phyloP scores from a whole-genome alignment of 53 echinoderm and acorn worm species.

The Astropecten irregularis region DNA sequence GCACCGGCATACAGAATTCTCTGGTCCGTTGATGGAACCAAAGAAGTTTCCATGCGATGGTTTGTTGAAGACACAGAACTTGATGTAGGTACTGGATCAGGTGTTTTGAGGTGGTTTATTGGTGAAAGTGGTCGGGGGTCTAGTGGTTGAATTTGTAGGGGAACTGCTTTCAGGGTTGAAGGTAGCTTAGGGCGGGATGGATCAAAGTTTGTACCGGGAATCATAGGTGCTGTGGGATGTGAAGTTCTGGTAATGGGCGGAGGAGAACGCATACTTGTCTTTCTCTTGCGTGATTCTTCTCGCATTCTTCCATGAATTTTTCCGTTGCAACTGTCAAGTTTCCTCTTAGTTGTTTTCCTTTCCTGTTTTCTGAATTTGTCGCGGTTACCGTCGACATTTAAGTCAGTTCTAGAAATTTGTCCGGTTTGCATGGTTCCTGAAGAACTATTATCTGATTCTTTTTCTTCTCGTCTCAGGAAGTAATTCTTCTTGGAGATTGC shows the following conservation, averaged over 20 bases:
- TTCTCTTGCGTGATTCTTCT: not conserved
- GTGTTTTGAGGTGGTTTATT: slow-evolving; percentile 5
- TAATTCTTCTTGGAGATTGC: slow-evolving; percentile 44
- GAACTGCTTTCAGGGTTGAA: slow-evolving; percentile 30
- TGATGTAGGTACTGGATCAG: not conserved
- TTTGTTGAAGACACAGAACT: not conserved
- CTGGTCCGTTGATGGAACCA: not conserved
- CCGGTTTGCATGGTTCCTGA: slow-evolving; percentile 3
- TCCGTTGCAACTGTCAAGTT: not conserved
- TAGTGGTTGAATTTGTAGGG: slow-evolving; percentile 16
- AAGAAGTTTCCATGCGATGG: not conserved
- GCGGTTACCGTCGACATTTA: not conserved
- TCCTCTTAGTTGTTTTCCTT: slow-evolving; percentile 14
- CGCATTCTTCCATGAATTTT: not conserved
- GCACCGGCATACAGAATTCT: not conserved
- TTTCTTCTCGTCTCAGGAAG: slow-evolving; percentile 23
- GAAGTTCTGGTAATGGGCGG: slow-evolving; percentile 60
- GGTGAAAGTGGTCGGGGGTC: slow-evolving; percentile 37
- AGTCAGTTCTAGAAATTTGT: not conserved
- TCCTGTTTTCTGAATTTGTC: too few species aligned
- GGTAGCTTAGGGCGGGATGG: slow-evolving; percentile 12
- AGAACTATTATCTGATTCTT: not conserved
- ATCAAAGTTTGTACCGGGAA: slow-evolving; percentile 27
- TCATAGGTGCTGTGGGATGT: slow-evolving; percentile 44
- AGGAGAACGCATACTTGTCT: slow-evolving; percentile 14